Percentiles rank a stretch among this genome's conserved stretches.
Evolutionary conservation across 2,113 vertebrate species (phyloP).

Genomic region (Drymodes brunneopygia): DNA sequence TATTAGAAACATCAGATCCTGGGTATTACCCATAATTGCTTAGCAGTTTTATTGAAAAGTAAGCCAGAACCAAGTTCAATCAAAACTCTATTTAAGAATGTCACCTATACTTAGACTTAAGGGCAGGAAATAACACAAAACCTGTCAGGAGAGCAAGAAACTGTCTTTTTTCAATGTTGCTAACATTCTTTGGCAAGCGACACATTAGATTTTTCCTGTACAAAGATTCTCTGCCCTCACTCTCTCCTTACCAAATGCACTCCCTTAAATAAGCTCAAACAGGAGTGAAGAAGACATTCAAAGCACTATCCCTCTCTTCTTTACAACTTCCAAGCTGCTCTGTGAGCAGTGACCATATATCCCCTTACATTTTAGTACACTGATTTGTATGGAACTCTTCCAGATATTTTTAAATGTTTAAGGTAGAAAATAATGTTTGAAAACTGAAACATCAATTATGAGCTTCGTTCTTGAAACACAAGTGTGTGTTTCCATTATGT

Average conservation of each 20-base stretch:
- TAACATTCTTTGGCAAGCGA: neutral
- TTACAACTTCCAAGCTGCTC: neutral
- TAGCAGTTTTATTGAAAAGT: constrained; percentile 18
- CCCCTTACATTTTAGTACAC: neutral
- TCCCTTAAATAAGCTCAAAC: neutral
- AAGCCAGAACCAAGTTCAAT: neutral
- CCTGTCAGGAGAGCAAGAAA: neutral
- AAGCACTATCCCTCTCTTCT: neutral
- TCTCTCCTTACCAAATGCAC: neutral
- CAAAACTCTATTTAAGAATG: neutral
- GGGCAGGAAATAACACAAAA: constrained; percentile 31
- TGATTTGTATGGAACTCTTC: neutral
- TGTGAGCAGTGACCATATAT: neutral
- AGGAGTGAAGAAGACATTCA: neutral
- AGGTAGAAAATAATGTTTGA: neutral
- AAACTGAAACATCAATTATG: neutral
- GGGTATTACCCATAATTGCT: constrained; percentile 15
- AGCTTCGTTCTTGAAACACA: neutral
- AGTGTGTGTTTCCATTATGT: neutral
- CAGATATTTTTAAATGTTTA: neutral
- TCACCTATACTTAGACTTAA: neutral
- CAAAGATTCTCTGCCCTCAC: neutral
- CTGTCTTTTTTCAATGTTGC: neutral
- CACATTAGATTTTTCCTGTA: neutral
- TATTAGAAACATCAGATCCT: constrained; percentile 33